A percentile compares a stretch with the other conserved stretches of the same genome.
Evolutionary conservation across 2,888 invertebrate genomes (phyloP).

Genomic region (Polydrusus tereticollis): DNA sequence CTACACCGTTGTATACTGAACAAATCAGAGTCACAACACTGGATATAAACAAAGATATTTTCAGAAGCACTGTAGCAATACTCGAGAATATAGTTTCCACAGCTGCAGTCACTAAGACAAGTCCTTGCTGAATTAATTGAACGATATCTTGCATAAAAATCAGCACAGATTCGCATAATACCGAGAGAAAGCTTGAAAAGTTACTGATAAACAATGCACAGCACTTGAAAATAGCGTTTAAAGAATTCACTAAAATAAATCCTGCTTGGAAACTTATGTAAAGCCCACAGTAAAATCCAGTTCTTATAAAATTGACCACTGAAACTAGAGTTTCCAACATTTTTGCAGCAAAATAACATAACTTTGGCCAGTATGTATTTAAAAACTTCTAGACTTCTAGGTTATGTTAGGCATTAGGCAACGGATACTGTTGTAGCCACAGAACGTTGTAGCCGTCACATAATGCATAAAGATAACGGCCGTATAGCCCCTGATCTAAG

Average conservation of each 20-base stretch:
- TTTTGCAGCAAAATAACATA: slow-evolving; percentile 2
- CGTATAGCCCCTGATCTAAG: too few relatives aligned
- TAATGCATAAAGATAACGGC: too few relatives aligned
- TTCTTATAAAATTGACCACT: slow-evolving; percentile 27
- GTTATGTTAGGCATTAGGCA: too few relatives aligned
- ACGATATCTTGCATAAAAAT: slow-evolving; percentile 56
- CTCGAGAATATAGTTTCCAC: slow-evolving; percentile 15
- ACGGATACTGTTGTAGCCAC: too few relatives aligned
- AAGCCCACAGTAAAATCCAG: slow-evolving; percentile 43
- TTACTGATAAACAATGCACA: slow-evolving; percentile 31
- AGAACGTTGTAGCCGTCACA: too few relatives aligned
- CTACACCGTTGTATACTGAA: background rate
- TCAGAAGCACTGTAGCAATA: background rate
- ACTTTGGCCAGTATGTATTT: background rate
- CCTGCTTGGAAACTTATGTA: slow-evolving; percentile 57
- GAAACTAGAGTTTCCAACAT: slow-evolving; percentile 44
- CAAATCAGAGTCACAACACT: background rate
- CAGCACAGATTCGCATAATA: slow-evolving; percentile 56
- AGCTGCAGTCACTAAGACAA: slow-evolving; percentile 1
- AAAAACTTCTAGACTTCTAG: background rate
- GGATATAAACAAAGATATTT: background rate
- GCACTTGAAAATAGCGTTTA: slow-evolving; percentile 38
- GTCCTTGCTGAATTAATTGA: slow-evolving; percentile 31
- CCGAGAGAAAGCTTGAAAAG: slow-evolving; percentile 40
- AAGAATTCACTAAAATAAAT: slow-evolving; percentile 52